A percentile compares a stretch with the other conserved stretches of the same genome.
These are phyloP conservation scores for Hapalemur alaotrensis DNA, from an alignment of 2,797 vertebrate species.

Conservation along the genomic window DNA sequence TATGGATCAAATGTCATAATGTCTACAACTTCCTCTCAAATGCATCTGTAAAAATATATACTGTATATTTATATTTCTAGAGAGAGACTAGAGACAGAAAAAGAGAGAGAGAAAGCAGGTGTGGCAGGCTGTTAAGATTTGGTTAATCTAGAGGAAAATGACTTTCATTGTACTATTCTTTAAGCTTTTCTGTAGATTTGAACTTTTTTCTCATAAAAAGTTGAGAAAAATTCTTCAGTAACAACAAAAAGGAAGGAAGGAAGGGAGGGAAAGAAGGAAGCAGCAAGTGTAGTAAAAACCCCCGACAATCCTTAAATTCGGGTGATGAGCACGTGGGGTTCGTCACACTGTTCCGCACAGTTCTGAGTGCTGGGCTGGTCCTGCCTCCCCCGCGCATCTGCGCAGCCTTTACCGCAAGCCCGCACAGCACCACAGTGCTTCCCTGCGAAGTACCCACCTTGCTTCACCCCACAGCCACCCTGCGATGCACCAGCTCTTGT, in stretches of 20 bases:
- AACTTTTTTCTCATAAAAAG: neutral
- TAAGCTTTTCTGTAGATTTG: neutral
- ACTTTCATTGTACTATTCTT: neutral
- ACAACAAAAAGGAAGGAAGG: neutral
- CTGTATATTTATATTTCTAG: neutral
- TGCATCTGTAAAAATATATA: neutral
- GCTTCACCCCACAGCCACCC: neutral
- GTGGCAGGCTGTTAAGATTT: neutral
- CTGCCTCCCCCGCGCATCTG: neutral
- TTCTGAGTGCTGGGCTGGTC: neutral
- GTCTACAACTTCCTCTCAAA: neutral
- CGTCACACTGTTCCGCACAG: neutral
- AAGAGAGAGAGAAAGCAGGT: neutral
- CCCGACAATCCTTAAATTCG: neutral
- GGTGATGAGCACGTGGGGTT: neutral
- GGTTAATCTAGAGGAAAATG: neutral
- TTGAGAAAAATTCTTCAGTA: neutral
- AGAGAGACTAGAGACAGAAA: neutral
- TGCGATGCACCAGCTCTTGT: neutral
- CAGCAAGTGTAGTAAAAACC: neutral
- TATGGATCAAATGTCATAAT: neutral
- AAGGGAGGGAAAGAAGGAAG: neutral
- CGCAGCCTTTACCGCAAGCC: neutral
- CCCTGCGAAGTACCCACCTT: neutral
- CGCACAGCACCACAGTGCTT: neutral